A percentile compares a stretch with the other conserved stretches of the same genome.
Evolutionary conservation across 2,113 vertebrate species (phyloP).

Genomic region (Callorhinus ursinus): DNA sequence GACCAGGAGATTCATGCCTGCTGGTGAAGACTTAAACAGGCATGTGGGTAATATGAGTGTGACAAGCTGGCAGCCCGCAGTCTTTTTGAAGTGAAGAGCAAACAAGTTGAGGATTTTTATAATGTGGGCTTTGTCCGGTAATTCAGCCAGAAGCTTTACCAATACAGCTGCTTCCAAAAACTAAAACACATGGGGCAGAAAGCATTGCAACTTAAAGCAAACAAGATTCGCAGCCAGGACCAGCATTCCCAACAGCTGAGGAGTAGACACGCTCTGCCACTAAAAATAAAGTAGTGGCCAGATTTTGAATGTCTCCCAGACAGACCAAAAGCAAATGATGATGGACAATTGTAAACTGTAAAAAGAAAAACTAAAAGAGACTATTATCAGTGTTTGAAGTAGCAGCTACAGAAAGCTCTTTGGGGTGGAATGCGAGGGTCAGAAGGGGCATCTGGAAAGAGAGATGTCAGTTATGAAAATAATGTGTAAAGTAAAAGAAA

Average conservation of each 20-base stretch:
- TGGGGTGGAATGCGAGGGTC: not conserved
- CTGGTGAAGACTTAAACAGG: slow-evolving; percentile 53
- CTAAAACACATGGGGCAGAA: slow-evolving; percentile 71
- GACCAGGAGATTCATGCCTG: not conserved
- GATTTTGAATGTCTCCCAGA: slow-evolving; percentile 33
- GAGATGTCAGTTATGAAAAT: not conserved
- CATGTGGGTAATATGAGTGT: slow-evolving; percentile 51
- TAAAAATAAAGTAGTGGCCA: slow-evolving; percentile 63
- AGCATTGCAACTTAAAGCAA: slow-evolving; percentile 68
- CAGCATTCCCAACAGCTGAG: slow-evolving; percentile 70
- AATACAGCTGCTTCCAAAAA: slow-evolving; percentile 64
- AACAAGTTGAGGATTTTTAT: slow-evolving; percentile 75
- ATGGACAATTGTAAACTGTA: slow-evolving; percentile 37
- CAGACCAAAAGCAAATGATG: slow-evolving; percentile 58
- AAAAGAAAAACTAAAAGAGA: not conserved
- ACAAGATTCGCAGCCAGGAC: slow-evolving; percentile 73
- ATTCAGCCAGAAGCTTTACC: slow-evolving; percentile 71
- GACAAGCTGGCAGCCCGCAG: slow-evolving; percentile 52
- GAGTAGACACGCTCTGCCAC: slow-evolving; percentile 48
- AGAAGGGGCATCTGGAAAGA: not conserved
- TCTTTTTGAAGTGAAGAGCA: slow-evolving; percentile 74
- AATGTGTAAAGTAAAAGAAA: slow-evolving; percentile 23
- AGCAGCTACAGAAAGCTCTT: slow-evolving; percentile 7
- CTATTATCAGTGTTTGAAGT: not conserved
- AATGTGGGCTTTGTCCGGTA: slow-evolving; percentile 62